Percentiles rank a stretch among this genome's conserved stretches.
Conservation (phyloP, 2,113 vertebrate species). For the Orientallactaga bullata region DNA sequence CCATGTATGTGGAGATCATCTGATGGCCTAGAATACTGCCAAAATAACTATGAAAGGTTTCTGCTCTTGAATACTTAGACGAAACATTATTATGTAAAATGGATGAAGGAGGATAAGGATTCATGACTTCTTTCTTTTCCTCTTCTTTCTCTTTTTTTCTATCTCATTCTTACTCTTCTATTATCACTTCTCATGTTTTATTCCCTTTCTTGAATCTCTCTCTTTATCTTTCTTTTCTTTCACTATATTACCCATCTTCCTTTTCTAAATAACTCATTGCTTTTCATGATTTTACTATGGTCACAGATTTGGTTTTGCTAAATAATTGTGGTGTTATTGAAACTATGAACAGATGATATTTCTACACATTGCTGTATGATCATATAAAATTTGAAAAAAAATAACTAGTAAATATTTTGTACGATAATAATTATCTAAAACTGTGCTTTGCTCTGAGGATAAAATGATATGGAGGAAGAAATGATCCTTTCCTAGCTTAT, state of each 20-base stretch:
- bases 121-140: background rate
- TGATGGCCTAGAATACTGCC: rapidly evolving
- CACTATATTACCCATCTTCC: background rate
- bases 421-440: background rate
- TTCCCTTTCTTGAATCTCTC: too few species aligned
- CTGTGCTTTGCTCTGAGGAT: background rate
- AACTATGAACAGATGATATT: background rate
- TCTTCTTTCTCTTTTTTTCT: background rate
- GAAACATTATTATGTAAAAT: background rate
- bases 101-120: background rate
- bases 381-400: background rate
- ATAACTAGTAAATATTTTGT: background rate
- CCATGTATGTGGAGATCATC: background rate
- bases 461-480: background rate
- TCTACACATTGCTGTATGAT: background rate
- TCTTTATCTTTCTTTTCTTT: background rate
- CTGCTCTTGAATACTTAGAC: background rate
- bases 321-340: background rate
- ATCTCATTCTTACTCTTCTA: background rate
- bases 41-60: background rate
- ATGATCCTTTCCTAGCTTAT: background rate
- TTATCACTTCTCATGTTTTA: background rate
- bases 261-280: background rate
- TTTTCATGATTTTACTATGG: background rate
- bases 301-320: background rate